phyloP scores from a whole-genome alignment of 2,113 vertebrate species.

The Tetrao urogallus region DNA sequence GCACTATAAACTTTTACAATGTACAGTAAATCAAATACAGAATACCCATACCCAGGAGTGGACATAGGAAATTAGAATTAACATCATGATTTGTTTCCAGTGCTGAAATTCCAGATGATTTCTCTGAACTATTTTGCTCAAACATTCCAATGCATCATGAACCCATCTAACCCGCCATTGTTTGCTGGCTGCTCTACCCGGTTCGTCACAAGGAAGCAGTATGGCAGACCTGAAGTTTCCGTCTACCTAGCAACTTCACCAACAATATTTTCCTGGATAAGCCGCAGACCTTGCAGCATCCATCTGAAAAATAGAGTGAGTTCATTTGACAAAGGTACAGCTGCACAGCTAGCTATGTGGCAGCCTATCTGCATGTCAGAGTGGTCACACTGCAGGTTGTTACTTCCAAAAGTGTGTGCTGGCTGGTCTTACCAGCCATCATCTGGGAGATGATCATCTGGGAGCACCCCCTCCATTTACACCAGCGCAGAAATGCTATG shows the following conservation, averaged over 20 bases:
- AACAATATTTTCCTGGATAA: neutral
- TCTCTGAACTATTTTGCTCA: neutral
- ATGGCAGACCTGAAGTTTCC: neutral
- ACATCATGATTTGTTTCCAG: neutral
- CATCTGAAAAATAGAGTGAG: neutral
- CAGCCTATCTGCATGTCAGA: fast-evolving
- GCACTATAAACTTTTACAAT: neutral
- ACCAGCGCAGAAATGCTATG: fast-evolving
- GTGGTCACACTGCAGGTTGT: neutral
- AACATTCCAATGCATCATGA: neutral
- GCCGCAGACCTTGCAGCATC: neutral
- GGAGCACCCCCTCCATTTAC: fast-evolving
- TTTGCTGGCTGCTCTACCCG: neutral
- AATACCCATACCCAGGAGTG: neutral
- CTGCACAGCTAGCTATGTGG: neutral
- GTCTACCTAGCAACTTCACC: neutral
- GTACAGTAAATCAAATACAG: neutral
- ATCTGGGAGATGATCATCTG: fast-evolving
- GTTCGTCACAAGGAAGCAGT: neutral
- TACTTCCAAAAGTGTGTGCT: neutral
- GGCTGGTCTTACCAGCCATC: neutral
- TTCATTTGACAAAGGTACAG: neutral
- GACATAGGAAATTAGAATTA: neutral
- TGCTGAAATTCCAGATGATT: neutral
- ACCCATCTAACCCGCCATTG: neutral